Conservation (phyloP, 1,140 invertebrate genomes). For the Sycophaga agraensis region DNA sequence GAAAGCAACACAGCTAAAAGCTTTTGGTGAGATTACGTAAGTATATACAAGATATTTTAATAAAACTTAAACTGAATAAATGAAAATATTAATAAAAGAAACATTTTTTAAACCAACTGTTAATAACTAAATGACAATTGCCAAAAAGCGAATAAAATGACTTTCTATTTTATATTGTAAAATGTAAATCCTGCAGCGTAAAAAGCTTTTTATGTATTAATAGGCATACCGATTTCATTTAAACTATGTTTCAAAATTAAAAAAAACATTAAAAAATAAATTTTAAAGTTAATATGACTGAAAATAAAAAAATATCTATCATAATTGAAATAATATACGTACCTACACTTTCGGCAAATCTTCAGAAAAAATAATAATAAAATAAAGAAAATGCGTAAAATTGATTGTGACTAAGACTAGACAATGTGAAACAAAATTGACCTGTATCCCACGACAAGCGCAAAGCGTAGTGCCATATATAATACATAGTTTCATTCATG, state of each 20-base stretch:
- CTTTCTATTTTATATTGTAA: no score
- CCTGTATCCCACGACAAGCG: slow-evolving; percentile 10
- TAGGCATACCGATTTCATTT: no score
- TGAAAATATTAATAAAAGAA: background rate
- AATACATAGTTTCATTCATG: slow-evolving; percentile 20
- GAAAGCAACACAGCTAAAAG: slow-evolving; percentile 55
- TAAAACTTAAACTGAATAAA: no score
- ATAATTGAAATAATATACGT: no score
- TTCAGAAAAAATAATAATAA: background rate
- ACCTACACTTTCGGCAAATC: background rate
- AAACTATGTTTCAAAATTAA: no score
- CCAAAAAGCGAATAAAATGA: no score
- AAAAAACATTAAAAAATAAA: no score
- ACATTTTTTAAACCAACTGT: background rate
- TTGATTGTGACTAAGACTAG: slow-evolving; percentile 1
- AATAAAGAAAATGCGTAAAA: slow-evolving; percentile 6
- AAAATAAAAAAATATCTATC: no score
- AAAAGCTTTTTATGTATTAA: no score
- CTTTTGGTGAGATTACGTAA: slow-evolving; percentile 46
- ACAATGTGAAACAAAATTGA: slow-evolving; percentile 13
- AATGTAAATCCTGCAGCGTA: no score
- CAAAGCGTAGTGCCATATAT: slow-evolving; percentile 21
- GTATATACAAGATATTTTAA: slow-evolving; percentile 34
- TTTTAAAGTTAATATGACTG: no score
- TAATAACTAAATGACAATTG: no score